phyloP scores from a whole-genome alignment of 2,113 vertebrate species.

The Microtus richardsoni region DNA sequence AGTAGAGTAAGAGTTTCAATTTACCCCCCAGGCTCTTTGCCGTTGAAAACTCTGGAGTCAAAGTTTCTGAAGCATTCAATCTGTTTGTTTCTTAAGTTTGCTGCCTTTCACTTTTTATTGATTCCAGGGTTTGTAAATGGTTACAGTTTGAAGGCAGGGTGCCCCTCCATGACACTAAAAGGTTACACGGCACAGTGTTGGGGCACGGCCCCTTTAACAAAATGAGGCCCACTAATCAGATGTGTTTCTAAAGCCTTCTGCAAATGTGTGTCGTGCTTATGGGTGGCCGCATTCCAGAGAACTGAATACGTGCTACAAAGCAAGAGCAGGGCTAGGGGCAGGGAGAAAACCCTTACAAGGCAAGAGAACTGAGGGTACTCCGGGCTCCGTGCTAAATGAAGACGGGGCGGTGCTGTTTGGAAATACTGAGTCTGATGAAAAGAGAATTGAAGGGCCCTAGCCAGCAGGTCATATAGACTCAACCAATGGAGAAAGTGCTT shows the following conservation, averaged over 20 bases:
- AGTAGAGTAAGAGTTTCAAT: constrained; percentile 18
- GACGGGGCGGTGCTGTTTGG: background rate
- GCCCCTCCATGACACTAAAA: background rate
- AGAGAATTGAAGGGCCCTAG: background rate
- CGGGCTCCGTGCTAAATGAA: background rate
- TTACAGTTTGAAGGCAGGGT: background rate
- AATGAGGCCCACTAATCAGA: constrained; percentile 49
- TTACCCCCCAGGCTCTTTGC: background rate
- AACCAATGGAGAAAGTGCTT: background rate
- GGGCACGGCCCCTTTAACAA: constrained; percentile 57
- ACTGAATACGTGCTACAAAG: constrained; percentile 60
- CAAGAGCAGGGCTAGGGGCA: background rate
- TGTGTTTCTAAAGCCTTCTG: constrained; percentile 55
- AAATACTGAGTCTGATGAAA: background rate
- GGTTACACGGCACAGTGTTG: background rate
- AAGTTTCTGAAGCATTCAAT: background rate
- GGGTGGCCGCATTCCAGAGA: constrained; percentile 75
- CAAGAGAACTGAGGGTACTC: constrained; percentile 43
- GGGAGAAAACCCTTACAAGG: constrained; percentile 58
- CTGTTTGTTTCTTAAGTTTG: constrained; percentile 4
- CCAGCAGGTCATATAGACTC: background rate
- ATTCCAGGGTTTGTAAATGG: constrained; percentile 11
- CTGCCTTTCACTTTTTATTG: background rate
- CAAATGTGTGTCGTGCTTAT: constrained; percentile 64
- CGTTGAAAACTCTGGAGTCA: constrained; percentile 12